Percentiles rank a stretch among this genome's conserved stretches.
These are phyloP conservation scores for Siniperca knerii DNA, from an alignment of 2,113 vertebrate genomes.

Conservation along the genomic window DNA sequence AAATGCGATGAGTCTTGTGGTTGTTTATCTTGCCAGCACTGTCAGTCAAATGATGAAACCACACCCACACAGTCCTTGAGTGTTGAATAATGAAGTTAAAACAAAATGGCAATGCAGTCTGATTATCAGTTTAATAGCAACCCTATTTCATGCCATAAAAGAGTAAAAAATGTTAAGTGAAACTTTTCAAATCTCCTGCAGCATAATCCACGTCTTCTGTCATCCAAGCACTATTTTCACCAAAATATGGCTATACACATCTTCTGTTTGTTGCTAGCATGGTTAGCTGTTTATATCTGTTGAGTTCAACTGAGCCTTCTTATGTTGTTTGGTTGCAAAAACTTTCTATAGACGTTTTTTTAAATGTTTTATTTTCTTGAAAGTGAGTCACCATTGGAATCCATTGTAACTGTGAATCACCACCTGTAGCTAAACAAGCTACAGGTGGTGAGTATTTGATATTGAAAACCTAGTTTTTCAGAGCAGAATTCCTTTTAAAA, in stretches of 20 bases:
- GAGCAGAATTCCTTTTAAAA: neutral
- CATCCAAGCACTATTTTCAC: neutral
- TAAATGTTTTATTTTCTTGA: neutral
- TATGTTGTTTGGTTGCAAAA: neutral
- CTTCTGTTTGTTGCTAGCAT: neutral
- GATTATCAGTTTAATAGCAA: neutral
- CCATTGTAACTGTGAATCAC: conserved; percentile 1
- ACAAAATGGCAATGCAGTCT: neutral
- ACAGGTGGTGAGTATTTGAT: neutral
- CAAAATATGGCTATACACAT: neutral
- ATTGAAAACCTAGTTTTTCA: conserved; percentile 5
- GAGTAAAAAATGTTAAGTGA: too few species aligned
- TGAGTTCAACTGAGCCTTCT: too few species aligned
- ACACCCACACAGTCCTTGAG: neutral
- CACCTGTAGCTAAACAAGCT: neutral
- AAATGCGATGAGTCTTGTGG: neutral
- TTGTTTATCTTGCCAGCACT: neutral
- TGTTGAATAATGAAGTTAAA: neutral
- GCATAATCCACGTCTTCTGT: neutral
- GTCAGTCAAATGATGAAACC: neutral
- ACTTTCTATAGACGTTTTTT: neutral
- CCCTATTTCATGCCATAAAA: neutral
- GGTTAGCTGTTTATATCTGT: neutral
- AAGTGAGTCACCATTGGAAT: neutral
- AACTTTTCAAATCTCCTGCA: neutral